A percentile compares a stretch with the other conserved stretches of the same genome.
Conservation (phyloP, 2,888 invertebrate species). For the Eumacrocentrus americanus region DNA sequence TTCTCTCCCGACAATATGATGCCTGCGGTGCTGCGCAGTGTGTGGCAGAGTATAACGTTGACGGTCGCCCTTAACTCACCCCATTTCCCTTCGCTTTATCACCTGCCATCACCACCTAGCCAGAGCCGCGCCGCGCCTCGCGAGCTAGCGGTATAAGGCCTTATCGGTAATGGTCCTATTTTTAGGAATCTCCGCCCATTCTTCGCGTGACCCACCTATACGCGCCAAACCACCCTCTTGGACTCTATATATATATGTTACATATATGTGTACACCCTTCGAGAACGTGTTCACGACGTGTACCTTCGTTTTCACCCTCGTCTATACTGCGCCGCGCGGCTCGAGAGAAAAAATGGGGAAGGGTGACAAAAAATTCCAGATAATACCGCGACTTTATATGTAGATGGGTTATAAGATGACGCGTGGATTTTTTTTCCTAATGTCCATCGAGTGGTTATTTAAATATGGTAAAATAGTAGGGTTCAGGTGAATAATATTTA, state of each 20-base stretch:
- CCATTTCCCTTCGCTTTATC: constrained; percentile 57
- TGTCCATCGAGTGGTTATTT: too few relatives aligned
- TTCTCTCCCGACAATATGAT: not conserved
- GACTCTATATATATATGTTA: not conserved
- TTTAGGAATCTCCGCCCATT: constrained; percentile 60
- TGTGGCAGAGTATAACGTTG: constrained; percentile 25
- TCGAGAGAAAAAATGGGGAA: too few relatives aligned
- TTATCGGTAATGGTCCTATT: constrained; percentile 61
- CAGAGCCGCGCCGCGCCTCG: constrained; percentile 44
- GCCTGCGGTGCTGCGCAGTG: too few relatives aligned
- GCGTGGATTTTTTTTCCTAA: not conserved
- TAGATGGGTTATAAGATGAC: not conserved
- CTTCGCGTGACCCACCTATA: constrained; percentile 50
- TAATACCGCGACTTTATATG: not conserved
- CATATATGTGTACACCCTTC: not conserved
- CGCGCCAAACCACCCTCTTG: too few relatives aligned
- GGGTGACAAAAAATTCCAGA: too few relatives aligned
- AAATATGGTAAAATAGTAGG: too few relatives aligned
- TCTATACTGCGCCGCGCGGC: too few relatives aligned
- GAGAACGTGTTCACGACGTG: not conserved
- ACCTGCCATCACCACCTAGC: constrained; percentile 56
- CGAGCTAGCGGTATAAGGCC: constrained; percentile 40
- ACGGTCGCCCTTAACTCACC: constrained; percentile 46
- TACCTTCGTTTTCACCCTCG: not conserved
- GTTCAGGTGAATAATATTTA: too few relatives aligned